These are phyloP conservation scores for Argyresthia goedartella DNA, from an alignment of 2,888 invertebrate genomes.

Conservation along the genomic window DNA sequence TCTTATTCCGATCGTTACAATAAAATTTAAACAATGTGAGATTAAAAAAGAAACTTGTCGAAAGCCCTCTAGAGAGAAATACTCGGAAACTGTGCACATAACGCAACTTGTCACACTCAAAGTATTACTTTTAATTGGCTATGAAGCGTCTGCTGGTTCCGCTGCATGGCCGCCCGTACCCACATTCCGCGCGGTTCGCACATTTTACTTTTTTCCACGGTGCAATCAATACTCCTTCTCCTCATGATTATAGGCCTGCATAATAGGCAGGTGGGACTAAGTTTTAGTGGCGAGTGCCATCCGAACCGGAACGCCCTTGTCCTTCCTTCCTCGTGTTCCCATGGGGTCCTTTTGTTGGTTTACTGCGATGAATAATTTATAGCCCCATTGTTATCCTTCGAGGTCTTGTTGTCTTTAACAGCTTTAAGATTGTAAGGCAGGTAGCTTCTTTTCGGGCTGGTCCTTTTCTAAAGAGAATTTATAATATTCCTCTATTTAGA, in stretches of 20 bases:
- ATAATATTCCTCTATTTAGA: no score
- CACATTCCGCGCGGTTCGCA: no score
- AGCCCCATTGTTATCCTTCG: conserved; percentile 31
- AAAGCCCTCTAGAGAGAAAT: no score
- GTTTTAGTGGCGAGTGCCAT: conserved; percentile 10
- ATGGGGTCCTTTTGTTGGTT: conserved; percentile 34
- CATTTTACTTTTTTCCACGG: background rate
- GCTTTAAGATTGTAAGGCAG: background rate
- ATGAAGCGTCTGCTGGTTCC: no score
- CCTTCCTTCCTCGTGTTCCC: conserved; percentile 30
- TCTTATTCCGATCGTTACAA: no score
- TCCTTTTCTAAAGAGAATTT: no score
- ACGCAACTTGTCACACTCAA: no score
- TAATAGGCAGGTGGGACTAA: background rate
- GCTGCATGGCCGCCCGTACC: no score
- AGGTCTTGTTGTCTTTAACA: conserved; percentile 15
- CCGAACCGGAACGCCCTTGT: conserved; percentile 36
- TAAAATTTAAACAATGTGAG: no score
- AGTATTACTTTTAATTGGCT: no score
- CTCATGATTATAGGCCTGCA: background rate
- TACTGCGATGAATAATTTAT: conserved; percentile 37
- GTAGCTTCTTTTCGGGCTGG: background rate
- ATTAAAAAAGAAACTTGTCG: no score
- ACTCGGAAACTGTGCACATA: no score
- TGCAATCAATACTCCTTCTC: background rate